Evolutionary conservation across 2,888 invertebrate species (phyloP), one percentile per base, ranked within the genome.

Genomic region (Leucozona laternaria): DNA sequence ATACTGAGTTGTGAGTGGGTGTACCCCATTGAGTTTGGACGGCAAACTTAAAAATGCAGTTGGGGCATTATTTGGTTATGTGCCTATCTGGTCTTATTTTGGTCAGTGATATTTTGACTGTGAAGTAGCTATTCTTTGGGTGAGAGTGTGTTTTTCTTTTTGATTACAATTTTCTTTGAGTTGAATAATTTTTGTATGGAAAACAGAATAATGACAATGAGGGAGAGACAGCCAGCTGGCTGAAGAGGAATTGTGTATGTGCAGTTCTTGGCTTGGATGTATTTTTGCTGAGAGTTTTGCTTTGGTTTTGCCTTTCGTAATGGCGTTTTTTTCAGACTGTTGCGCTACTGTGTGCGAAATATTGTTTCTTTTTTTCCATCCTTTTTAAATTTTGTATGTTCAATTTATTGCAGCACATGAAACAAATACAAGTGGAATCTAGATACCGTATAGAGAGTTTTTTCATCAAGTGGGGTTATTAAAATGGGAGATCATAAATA

Each of bases 241-340:
- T 57, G 10, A 62, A 73, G 55, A 75, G 25, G 62, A 48, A 64
- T 28, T 71, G 0, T 64, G 0, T 25, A 10, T 50, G 17, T 50
- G 17, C 25, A 62, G 15, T 60, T 28, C 13, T 40, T 17, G 11
- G n/a, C 40, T 43, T 25, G 53, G 15, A 20, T 55, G 55, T 43
- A 13, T 8, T 76, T 34, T 45, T 34, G 5, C 6, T 25, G 76
- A 8, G 20, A 28, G 25, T 43, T 60, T 66, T 64, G 73, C 79
- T 83, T 83, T 79, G 70, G 53, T 57, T 34, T 4, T 15, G 50
- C 15, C 48, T 85, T 85, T 85, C 68, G 72, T 53, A 84, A 84
- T 79, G 84, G 79, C 84, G 75, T 57, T 60, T 43, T 45, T 73
- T 50, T 66, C 22, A 58, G 73, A 68, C 68, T 72, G 68, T 79